Evolutionary conservation across 2,797 vertebrate genomes (phyloP).

Genomic region (Euphonia xanthogaster): DNA sequence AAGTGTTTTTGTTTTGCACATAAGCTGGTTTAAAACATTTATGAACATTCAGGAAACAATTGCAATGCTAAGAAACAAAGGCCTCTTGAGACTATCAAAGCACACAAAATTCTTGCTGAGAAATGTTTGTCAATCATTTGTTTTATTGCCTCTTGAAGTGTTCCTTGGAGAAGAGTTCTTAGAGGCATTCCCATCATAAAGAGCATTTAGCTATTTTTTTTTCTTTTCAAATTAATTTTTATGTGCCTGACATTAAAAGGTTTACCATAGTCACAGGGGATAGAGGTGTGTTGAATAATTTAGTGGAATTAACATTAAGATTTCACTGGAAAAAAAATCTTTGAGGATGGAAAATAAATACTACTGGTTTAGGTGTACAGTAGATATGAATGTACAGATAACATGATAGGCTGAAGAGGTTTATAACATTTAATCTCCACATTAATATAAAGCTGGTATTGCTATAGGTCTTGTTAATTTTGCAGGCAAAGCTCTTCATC

Average conservation of each 20-base stretch:
- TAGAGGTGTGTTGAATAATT: background rate
- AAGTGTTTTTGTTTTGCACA: background rate
- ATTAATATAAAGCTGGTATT: background rate
- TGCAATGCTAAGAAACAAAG: background rate
- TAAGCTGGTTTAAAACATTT: background rate
- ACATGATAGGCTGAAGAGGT: background rate
- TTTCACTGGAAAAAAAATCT: background rate
- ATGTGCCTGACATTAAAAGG: background rate
- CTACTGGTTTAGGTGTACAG: background rate
- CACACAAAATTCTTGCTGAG: background rate
- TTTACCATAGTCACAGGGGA: background rate
- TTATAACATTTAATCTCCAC: background rate
- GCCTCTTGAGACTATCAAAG: background rate
- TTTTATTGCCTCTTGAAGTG: background rate
- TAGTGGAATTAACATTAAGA: background rate
- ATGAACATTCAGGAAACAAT: background rate
- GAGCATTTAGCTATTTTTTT: background rate
- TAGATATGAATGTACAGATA: background rate
- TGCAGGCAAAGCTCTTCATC: background rate
- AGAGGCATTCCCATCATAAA: background rate
- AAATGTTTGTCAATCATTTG: background rate
- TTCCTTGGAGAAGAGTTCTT: background rate
- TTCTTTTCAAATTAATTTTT: conserved; percentile 4
- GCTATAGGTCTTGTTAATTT: background rate
- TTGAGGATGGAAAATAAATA: background rate